Evolutionary conservation across 92 coral and sea anemone species (phyloP), one percentile per base, ranked within the genome.

Genomic region (Paragorgia papillata): DNA sequence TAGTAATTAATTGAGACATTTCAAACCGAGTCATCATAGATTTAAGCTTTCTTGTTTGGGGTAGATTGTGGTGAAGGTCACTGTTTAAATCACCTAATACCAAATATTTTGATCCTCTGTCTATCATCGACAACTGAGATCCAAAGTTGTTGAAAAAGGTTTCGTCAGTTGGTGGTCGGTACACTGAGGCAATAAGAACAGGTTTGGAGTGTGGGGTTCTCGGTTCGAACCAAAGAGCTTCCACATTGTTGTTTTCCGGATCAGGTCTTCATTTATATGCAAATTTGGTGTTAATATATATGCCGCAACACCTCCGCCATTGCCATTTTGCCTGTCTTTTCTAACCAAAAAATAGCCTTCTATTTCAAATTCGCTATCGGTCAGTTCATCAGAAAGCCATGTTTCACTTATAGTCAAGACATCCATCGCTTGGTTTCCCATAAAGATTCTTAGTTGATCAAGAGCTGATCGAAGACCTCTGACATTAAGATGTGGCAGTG

Each of bases 361-460:
- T 60, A 69, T 54, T 40, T 84, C 75, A 24, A 49, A 21, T 84
- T 78, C 83, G 43, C 62, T 35, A 35, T 46, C 60, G 33, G 62
- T 33, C 33, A 83, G 50, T n/a, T 67, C 57, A 54, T 60, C 58
- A 9, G 68, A 33, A 20, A 83, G 71, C 87, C 87, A 76, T 28
- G 79, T 76, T 80, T 83, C 83, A 59, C 67, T 84, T 26, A 68
- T 26, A 15, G 76, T 84, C 44, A 84, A 51, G 37, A 84, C 81
- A 53, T 84, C 88, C 54, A 79, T 51, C 44, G 75, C 34, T 15
- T 71, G 70, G 29, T 69, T 79, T 32, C 26, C 71, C 66, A 80
- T 73, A 25, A 84, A 65, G 75, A 79, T 68, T 80, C 71, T 61
- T 37, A 84, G 70, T 39, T 84, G 78, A 61, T 84, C 84, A 24